Base-by-base conservation (phyloP, 1,140 invertebrate genomes). In the Caenorhabditis briggsae region DNA sequence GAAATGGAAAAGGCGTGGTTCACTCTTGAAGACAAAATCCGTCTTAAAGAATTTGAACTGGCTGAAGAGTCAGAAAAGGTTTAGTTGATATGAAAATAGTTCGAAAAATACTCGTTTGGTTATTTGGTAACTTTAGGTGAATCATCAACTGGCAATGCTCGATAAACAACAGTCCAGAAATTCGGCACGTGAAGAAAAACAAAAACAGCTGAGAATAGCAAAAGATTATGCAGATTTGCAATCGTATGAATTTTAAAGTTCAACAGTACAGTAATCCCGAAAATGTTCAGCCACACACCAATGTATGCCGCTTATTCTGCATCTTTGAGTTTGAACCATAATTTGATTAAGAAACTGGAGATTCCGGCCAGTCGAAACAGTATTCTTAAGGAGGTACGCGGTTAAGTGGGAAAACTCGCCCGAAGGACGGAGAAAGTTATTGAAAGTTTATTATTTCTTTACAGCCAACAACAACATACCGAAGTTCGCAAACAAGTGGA, bases 221-320 rank as follows among this genome's bases (percentile, higher is more conserved):
- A 78, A 43, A n/a, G 70, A 78, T 53, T 78, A 78, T 50, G 70
- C 70, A 25, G 70, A 78, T 78, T 78, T 78, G 53, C 70, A 78
- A 78, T 78, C 70, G 70, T 78, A n/a, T n/a, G 18, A 53, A 53
- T n/a, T 8, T 58, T 61, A 33, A 61, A 25, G 23, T 61, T 25
- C 23, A 25, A 23, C 59, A 61, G 23, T 61, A 53, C 50, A n/a
- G 56, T 61, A 12, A 33, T 12, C 7, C 0, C 11, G 11, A 61
- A 61, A 20, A 61, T 11, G 23, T 78, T 78, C 43, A 78, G 70
- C 16, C 33, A 50, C 11, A 78, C 70, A 12, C 70, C 70, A 53
- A 78, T 78, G 70, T 78, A 78, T n/a, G 70, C 70, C 33, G 70
- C 70, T 0, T 78, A 78, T 12, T 43, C 70, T 2, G 70, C 70